These are phyloP conservation scores for Syngnathoides biaculeatus DNA, from an alignment of 2,113 vertebrate species.

Conservation along the genomic window DNA sequence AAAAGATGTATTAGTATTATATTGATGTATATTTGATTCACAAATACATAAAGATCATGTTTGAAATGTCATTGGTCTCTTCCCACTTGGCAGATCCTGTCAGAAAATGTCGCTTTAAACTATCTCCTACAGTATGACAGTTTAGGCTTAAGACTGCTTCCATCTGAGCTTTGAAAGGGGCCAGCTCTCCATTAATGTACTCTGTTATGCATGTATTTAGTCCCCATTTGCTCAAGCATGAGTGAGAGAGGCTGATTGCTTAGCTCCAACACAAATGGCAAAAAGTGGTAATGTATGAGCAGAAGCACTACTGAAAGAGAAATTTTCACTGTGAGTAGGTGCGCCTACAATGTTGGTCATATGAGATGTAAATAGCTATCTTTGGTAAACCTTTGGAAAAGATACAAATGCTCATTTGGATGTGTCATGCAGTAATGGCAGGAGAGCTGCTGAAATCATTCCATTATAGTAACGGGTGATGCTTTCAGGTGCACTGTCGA, in stretches of 20 bases:
- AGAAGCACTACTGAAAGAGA: constrained; percentile 28
- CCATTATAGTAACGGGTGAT: constrained; percentile 6
- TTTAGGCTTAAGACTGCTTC: constrained; percentile 29
- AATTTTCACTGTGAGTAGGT: constrained; percentile 22
- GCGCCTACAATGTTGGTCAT: constrained; percentile 6
- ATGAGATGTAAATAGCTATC: constrained; percentile 30
- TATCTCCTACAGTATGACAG: constrained; percentile 32
- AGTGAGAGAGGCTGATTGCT: constrained; percentile 49
- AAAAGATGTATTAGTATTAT: background rate
- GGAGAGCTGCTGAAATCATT: constrained; percentile 29
- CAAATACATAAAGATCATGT: background rate
- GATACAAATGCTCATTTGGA: constrained; percentile 1
- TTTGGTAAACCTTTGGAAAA: constrained; percentile 26
- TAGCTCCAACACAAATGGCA: constrained; percentile 44
- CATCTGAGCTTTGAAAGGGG: constrained; percentile 28
- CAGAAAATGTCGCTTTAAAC: constrained; percentile 17
- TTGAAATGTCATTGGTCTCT: constrained; percentile 8
- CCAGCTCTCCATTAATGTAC: constrained; percentile 65
- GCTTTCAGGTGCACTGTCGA: constrained; percentile 14
- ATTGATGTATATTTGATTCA: background rate
- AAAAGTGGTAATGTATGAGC: constrained; percentile 34
- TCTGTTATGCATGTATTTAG: constrained; percentile 54
- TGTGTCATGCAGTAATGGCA: constrained; percentile 13
- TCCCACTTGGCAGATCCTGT: constrained; percentile 22
- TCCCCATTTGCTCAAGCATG: constrained; percentile 38